Base-by-base conservation (phyloP, 64 coral and sea anemone species). In the Stichodactyla helianthus region DNA sequence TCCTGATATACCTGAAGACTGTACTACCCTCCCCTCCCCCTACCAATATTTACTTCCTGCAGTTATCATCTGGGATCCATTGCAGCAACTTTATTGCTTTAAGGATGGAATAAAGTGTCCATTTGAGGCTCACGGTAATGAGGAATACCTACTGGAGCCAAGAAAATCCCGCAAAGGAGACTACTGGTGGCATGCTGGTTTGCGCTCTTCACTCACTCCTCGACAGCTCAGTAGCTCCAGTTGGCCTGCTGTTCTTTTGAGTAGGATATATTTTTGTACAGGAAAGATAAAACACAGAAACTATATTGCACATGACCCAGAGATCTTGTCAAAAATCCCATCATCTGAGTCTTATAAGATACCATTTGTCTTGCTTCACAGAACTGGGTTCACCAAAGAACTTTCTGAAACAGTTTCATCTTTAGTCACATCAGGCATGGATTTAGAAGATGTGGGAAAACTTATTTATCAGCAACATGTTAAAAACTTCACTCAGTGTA, bases 291-390 rank as follows among this genome's bases (percentile, higher is more conserved):
- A 84, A 17, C 83, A 84, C 51, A 57, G 25, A 60, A 60, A 16
- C 8, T 84, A 84, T 63, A 92, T 87, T 58, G 78, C 90, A 44
- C 90, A 92, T 58, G 90, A 92, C 82, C 90, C 90, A 67, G 56
- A 86, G 28, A 63, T 92, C 51, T 78, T 92, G 52, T 79, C 79
- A 19, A 81, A 87, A 50, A 92, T 92, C 14, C 90, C 90, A 28
- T 50, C 90, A 56, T 74, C 90, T n/a, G 83, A 84, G 12, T 27
- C 83, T 55, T 65, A 54, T 50, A 63, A 83, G n/a, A 63, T 87
- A n/a, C 90, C 90, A n/a, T 92, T 92, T 23, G 79, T 87, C 23
- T 84, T 92, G 61, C 77, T 92, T 50, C 90, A 92, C 58, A 86
- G 61, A 83, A 92, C 90, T 77, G 90, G 90, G 20, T 92, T 92